These are phyloP conservation scores for Spialia ferax DNA, from an alignment of 2,888 invertebrate species.

Conservation along the genomic window DNA sequence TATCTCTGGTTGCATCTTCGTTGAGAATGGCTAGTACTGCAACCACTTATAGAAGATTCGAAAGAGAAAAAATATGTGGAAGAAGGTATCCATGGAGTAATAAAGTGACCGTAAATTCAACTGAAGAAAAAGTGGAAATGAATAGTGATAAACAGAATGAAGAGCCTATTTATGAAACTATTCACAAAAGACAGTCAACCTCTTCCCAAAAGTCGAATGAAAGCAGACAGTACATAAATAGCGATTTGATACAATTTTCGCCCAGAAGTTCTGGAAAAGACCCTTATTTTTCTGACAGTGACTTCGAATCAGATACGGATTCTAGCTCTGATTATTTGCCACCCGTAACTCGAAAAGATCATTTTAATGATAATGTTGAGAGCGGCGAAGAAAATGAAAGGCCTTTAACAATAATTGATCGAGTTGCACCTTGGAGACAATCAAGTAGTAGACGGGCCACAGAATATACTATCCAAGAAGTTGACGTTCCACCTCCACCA, in stretches of 20 bases:
- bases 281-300: conserved; percentile 59
- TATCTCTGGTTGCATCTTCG: conserved; percentile 89
- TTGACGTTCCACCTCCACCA: conserved; percentile 82
- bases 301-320: conserved; percentile 60
- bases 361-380: conserved; percentile 49
- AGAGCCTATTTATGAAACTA: conserved; percentile 61
- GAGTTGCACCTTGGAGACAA: conserved; percentile 63
- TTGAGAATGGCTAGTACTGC: conserved; percentile 90
- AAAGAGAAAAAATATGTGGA: conserved; percentile 91
- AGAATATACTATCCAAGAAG: conserved; percentile 68
- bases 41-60: conserved; percentile 91
- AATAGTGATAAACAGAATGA: conserved; percentile 48
- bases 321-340: conserved; percentile 68
- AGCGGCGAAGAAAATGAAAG: conserved; percentile 71
- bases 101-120: conserved; percentile 25
- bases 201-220: conserved; percentile 50
- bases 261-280: conserved; percentile 58
- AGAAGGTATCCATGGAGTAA: conserved; percentile 91
- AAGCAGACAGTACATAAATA: conserved; percentile 53
- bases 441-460: conserved; percentile 54
- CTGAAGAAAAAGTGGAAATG: conserved; percentile 57
- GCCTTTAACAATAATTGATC: conserved; percentile 72
- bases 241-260: conserved; percentile 76
- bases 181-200: conserved; percentile 58
- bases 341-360: conserved; percentile 50